Base-by-base conservation (phyloP, 2,888 invertebrate genomes). In the Ochropleura leucogaster region DNA sequence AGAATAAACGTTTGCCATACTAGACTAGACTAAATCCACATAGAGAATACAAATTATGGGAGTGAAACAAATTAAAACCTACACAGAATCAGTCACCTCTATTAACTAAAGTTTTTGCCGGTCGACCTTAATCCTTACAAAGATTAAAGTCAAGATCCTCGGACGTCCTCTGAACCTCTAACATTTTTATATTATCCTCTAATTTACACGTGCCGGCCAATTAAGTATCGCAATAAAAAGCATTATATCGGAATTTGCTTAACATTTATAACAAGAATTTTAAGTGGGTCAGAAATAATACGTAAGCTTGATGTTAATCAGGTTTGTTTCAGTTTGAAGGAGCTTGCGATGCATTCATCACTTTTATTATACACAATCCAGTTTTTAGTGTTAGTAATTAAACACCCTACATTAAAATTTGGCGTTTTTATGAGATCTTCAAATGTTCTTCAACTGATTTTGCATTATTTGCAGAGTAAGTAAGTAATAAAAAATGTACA, bases 191-290 rank as follows among this genome's bases (percentile, higher is more conserved):
- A 91, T 91, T 88, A 91, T 93, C 92, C 93, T 95, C 92, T 93
- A 94, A 95, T 94, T 94, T 93, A 92, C 93, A 90, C 91, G 83
- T 86, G 92, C 94, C 95, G 94, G 83, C 93, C 93, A 94, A 94
- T 94, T 94, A 94, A 93, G 87, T 90, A 89, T 89, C 87, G 88
- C 90, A 92, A 92, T 91, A 92, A 93, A 92, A 90, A 87, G 83
- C 88, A 85, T 90, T 87, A 88, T 89, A 87, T 89, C 80, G 89
- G 90, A 90, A 90, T 92, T 89, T 85, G 90, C 91, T 91, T 90
- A 86, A 82, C 82, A 86, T 86, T 87, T 85, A 79, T 71, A 86
- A 74, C 82, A 87, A 86, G 86, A 88, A 89, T 90, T 87, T 88
- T 87, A 89, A 88, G 83, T 89, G 88, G 87, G 80, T 86, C 84